These are phyloP conservation scores for Strix occidentalis DNA, from an alignment of 2,797 vertebrate species.

Conservation along the genomic window DNA sequence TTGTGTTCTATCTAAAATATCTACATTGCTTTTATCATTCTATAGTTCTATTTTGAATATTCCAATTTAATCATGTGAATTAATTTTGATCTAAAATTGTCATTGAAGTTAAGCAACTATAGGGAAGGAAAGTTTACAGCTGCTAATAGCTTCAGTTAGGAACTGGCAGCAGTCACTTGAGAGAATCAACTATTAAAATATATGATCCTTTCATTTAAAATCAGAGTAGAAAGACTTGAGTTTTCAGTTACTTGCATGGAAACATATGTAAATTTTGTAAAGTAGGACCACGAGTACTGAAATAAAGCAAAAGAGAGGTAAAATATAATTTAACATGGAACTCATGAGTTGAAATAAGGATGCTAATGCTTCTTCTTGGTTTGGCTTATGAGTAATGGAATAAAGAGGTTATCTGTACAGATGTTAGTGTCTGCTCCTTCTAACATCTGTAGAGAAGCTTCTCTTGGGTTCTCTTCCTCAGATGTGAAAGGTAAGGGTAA, in stretches of 20 bases:
- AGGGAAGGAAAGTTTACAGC: background rate
- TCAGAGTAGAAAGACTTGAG: background rate
- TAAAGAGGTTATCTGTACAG: background rate
- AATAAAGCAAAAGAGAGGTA: background rate
- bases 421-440: background rate
- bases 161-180: background rate
- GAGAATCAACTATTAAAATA: background rate
- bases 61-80: constrained; percentile 11
- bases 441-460: background rate
- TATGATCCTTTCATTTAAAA: background rate
- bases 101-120: background rate
- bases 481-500: background rate
- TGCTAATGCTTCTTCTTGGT: background rate
- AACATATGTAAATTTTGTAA: background rate
- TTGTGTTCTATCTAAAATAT: constrained; percentile 26
- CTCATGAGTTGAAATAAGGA: background rate
- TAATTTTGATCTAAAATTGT: constrained; percentile 19
- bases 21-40: constrained; percentile 37
- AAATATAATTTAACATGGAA: background rate
- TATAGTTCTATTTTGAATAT: constrained; percentile 44
- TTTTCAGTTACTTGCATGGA: background rate
- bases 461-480: background rate
- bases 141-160: background rate
- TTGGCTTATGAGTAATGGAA: background rate
- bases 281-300: background rate